phyloP scores from a whole-genome alignment of 2,113 vertebrate genomes.

The Osmerus eperlanus region DNA sequence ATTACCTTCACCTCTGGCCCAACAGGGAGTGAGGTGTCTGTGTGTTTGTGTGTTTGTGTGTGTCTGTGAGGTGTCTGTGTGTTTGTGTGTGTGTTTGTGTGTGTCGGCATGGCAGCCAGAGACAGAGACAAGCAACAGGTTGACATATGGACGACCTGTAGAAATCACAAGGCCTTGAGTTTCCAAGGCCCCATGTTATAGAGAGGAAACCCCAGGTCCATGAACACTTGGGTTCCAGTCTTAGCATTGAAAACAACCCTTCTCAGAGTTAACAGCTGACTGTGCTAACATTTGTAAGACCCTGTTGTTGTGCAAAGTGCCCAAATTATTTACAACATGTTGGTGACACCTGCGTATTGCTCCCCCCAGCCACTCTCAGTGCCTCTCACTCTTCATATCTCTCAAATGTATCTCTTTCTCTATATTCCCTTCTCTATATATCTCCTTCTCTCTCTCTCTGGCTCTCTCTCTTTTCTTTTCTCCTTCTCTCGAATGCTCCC shows the following conservation, averaged over 20 bases:
- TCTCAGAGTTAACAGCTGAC: no score
- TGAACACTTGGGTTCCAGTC: no score
- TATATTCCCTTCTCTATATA: background rate
- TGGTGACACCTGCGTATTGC: background rate
- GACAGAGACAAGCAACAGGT: no score
- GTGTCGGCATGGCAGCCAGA: background rate
- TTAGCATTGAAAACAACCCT: no score
- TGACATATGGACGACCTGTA: no score
- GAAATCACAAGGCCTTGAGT: no score
- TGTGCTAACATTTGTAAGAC: no score
- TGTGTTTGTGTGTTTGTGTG: slow-evolving; percentile 6
- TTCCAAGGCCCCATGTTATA: no score
- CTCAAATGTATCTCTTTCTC: background rate
- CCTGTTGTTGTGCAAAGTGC: no score
- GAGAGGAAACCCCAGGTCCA: no score
- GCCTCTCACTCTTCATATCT: background rate
- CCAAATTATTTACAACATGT: no score
- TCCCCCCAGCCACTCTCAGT: background rate
- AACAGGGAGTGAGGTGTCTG: slow-evolving; percentile 17
- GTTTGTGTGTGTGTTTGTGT: background rate
- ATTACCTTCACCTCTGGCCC: slow-evolving; percentile 26
- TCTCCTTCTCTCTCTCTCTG: background rate
- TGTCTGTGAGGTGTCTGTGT: background rate
- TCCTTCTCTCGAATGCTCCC: slow-evolving; percentile 19
- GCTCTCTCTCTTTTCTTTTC: background rate